phyloP scores from a whole-genome alignment of 2,888 invertebrate genomes.

The Heliconius sara region DNA sequence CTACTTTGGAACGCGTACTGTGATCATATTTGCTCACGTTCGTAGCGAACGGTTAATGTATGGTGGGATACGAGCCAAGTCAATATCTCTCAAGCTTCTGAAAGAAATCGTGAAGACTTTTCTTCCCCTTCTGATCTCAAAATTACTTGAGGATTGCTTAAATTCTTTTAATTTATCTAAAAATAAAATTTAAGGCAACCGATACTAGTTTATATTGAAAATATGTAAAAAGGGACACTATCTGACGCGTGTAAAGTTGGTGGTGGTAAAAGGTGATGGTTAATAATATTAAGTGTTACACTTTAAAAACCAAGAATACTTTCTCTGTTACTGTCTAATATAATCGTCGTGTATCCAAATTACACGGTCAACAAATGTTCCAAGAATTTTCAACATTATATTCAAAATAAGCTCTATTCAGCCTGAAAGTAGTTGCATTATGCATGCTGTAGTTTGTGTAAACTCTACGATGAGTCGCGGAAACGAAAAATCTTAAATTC shows the following conservation, averaged over 20 bases:
- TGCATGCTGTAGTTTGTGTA: slow-evolving; percentile 56
- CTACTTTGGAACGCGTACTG: slow-evolving; percentile 38
- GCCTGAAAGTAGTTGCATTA: slow-evolving; percentile 51
- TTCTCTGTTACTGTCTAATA: background rate
- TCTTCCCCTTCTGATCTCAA: background rate
- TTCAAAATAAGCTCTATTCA: slow-evolving; percentile 56
- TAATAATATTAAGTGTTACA: background rate
- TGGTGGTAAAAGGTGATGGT: background rate
- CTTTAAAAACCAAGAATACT: background rate
- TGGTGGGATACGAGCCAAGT: slow-evolving; percentile 50
- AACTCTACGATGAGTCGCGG: slow-evolving; percentile 52
- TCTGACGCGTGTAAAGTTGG: too few relatives aligned
- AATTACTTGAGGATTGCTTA: background rate
- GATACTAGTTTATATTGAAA: too few relatives aligned
- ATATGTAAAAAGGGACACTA: too few relatives aligned
- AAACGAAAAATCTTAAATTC: slow-evolving; percentile 50
- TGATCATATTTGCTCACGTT: slow-evolving; percentile 50
- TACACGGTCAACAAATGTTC: slow-evolving; percentile 10
- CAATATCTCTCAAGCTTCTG: slow-evolving; percentile 46
- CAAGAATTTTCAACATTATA: slow-evolving; percentile 45
- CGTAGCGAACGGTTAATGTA: slow-evolving; percentile 48
- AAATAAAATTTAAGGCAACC: too few relatives aligned
- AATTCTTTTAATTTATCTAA: background rate
- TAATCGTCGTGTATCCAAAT: slow-evolving; percentile 16
- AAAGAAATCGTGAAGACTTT: slow-evolving; percentile 53